phyloP scores from a whole-genome alignment of 2,888 invertebrate genomes.

The Scaptodrosophila latifasciaeformis region DNA sequence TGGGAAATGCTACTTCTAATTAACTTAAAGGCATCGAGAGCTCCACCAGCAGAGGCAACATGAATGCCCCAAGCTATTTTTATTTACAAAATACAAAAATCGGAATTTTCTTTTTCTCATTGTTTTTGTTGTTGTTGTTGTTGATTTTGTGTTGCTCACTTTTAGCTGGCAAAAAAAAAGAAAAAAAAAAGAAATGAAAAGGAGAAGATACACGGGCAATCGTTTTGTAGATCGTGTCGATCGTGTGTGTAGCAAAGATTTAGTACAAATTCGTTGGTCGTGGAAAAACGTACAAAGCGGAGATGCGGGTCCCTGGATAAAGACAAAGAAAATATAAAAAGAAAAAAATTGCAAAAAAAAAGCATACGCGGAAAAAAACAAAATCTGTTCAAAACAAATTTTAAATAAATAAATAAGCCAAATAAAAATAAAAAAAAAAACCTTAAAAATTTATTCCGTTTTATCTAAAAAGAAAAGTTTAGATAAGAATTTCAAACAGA shows the following conservation, averaged over 20 bases:
- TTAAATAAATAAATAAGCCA: constrained; percentile 19
- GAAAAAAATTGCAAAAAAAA: constrained; percentile 26
- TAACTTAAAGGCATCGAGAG: too few relatives aligned
- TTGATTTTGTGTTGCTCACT: constrained; percentile 4
- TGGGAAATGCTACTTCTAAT: too few relatives aligned
- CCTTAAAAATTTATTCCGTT: constrained; percentile 35
- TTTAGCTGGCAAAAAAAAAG: constrained; percentile 34
- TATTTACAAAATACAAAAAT: background rate
- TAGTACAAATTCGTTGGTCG: constrained; percentile 60
- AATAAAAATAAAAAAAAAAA: constrained; percentile 14
- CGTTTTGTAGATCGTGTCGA: background rate
- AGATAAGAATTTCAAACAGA: background rate
- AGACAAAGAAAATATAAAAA: background rate
- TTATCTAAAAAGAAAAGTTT: too few relatives aligned
- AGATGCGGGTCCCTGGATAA: too few relatives aligned
- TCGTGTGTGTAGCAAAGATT: constrained; percentile 47
- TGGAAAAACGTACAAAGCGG: too few relatives aligned
- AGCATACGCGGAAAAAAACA: constrained; percentile 27
- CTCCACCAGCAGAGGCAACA: background rate
- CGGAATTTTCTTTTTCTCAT: background rate
- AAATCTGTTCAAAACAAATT: constrained; percentile 20
- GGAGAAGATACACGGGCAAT: constrained; percentile 13
- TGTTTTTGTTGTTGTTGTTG: background rate
- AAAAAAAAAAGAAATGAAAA: constrained; percentile 20
- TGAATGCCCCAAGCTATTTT: background rate